phyloP scores from a whole-genome alignment of 2,888 invertebrate genomes.

The Hyppa rectilinea region DNA sequence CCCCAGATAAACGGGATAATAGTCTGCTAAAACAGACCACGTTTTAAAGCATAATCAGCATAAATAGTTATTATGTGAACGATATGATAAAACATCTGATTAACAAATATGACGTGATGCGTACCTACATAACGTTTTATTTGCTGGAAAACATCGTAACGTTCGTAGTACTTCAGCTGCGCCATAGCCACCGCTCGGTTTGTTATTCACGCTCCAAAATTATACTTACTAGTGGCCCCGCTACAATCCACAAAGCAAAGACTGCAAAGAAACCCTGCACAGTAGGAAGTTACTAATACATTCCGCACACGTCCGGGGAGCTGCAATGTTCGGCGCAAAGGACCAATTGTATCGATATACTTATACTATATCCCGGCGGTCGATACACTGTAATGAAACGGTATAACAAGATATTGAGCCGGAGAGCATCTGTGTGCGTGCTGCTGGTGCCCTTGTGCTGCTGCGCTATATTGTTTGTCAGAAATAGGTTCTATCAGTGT shows the following conservation, averaged over 20 bases:
- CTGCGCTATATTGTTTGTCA: not conserved
- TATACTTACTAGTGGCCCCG: conserved; percentile 18
- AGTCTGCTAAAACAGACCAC: conserved; percentile 19
- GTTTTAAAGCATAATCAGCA: too few relatives aligned
- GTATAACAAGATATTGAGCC: conserved; percentile 35
- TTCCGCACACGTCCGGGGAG: conserved; percentile 57
- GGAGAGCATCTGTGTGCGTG: conserved; percentile 22
- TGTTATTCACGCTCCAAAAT: conserved; percentile 27
- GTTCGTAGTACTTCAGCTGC: conserved; percentile 9
- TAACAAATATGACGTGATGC: too few relatives aligned
- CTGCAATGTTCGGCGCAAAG: conserved; percentile 57
- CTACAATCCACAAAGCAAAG: conserved; percentile 39
- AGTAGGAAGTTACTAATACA: conserved; percentile 46
- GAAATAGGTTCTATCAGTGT: not conserved
- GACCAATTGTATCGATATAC: conserved; percentile 55
- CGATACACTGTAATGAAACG: conserved; percentile 47
- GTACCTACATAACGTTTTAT: not conserved
- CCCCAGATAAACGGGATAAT: conserved; percentile 14
- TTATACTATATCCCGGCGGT: conserved; percentile 34
- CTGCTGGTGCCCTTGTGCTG: too few relatives aligned
- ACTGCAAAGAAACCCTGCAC: conserved; percentile 45
- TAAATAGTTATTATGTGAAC: too few relatives aligned
- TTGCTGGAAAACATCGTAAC: not conserved
- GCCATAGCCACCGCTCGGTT: conserved; percentile 7
- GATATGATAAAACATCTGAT: too few relatives aligned